A percentile compares a stretch with the other conserved stretches of the same genome.
Evolutionary conservation across 2,888 invertebrate genomes (phyloP).

Genomic region (Meiosimyza decipiens): DNA sequence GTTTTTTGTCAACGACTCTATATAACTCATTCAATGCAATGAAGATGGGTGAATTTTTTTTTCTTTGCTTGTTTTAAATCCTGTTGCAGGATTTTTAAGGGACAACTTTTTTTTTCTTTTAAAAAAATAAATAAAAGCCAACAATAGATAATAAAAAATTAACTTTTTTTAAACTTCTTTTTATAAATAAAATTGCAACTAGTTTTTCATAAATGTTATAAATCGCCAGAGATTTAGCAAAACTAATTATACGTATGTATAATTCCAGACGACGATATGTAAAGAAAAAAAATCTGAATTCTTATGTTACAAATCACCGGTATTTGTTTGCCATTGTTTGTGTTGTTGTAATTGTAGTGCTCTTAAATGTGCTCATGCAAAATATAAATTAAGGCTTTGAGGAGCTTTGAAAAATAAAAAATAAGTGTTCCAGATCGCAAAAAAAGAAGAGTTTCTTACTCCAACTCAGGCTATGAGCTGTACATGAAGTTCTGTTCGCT

Average conservation of each 20-base stretch:
- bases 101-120: constrained; percentile 43
- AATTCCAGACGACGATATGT: too few species aligned
- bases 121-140: constrained; percentile 44
- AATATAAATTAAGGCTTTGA: not conserved
- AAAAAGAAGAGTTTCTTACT: too few species aligned
- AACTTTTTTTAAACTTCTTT: constrained; percentile 4
- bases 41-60: not conserved
- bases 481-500: too few species aligned
- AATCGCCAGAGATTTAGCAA: too few species aligned
- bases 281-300: not conserved
- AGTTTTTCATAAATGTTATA: constrained; percentile 46
- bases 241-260: too few species aligned
- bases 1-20: too few species aligned
- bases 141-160: constrained; percentile 20
- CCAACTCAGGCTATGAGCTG: too few species aligned
- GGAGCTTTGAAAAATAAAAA: too few species aligned
- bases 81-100: constrained; percentile 56
- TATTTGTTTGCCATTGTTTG: not conserved
- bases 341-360: constrained; percentile 35
- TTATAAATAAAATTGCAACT: constrained; percentile 33
- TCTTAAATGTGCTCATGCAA: constrained; percentile 30
- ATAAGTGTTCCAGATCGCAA: too few species aligned
- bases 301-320: constrained; percentile 29
- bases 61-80: constrained; percentile 54
- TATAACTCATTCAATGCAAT: too few species aligned